A percentile compares a stretch with the other conserved stretches of the same genome.
These are phyloP conservation scores for Umimayanthus chanpuru DNA, from an alignment of 92 coral and sea anemone genomes.

Conservation along the genomic window DNA sequence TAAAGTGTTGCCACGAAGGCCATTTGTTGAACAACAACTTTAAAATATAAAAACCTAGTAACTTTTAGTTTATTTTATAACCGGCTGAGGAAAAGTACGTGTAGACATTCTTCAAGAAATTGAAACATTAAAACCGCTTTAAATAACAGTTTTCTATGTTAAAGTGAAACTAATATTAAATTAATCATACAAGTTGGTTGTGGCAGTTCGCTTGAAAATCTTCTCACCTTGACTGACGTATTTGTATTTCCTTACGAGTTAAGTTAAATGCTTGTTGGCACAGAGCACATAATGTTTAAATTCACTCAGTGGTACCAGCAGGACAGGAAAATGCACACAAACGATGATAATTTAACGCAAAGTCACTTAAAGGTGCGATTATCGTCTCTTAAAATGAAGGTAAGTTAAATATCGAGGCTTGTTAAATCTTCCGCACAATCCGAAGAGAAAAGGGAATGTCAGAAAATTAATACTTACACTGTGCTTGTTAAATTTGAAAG, in stretches of 20 bases:
- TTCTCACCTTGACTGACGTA: neutral
- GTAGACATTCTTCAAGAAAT: neutral
- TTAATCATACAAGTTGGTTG: neutral
- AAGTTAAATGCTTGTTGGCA: neutral
- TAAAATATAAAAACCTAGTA: too few species aligned
- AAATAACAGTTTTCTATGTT: neutral
- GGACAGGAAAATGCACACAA: neutral
- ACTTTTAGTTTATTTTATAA: neutral
- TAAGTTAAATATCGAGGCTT: conserved; percentile 1
- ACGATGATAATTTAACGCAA: neutral
- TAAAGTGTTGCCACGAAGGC: neutral
- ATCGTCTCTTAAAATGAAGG: conserved; percentile 13
- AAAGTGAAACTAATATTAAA: neutral
- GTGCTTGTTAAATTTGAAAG: neutral
- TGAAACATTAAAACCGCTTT: neutral
- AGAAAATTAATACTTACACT: too few species aligned
- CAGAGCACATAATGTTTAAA: neutral
- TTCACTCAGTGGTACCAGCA: neutral
- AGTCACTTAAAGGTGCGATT: neutral
- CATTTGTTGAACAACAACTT: neutral
- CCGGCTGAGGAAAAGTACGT: neutral
- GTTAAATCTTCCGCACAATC: neutral
- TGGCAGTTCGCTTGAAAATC: neutral
- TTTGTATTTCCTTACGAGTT: neutral
- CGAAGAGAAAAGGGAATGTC: neutral